Conservation (phyloP, 1,140 invertebrate species). For the Apis florea region DNA sequence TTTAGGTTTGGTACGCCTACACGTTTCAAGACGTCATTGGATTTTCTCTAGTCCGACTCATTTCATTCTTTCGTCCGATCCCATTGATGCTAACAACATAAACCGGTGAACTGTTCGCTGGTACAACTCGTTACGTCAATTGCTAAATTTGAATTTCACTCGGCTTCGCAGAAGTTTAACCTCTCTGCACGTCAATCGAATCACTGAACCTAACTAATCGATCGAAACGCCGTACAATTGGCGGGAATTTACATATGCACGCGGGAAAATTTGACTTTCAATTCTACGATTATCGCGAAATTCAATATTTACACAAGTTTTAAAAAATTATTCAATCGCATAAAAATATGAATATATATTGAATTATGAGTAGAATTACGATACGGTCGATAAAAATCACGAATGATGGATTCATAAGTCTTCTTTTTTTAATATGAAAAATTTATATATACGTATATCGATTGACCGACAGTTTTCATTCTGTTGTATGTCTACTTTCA, state of each 20-base stretch:
- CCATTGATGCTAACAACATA: neutral
- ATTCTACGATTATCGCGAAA: neutral
- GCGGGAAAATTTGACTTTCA: neutral
- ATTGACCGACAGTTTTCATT: neutral
- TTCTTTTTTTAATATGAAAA: too few species aligned
- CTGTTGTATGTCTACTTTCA: neutral
- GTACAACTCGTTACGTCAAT: slow-evolving; percentile 40
- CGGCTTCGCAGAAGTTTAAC: slow-evolving; percentile 10
- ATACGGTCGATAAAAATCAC: too few species aligned
- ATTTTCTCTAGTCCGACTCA: slow-evolving; percentile 20
- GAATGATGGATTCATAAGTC: too few species aligned
- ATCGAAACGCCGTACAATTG: neutral
- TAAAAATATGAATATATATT: too few species aligned
- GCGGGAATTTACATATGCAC: neutral
- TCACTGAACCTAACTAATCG: neutral
- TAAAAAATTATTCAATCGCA: too few species aligned
- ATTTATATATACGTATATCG: too few species aligned
- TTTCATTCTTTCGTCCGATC: neutral
- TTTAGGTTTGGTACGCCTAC: slow-evolving; percentile 6
- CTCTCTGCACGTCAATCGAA: neutral
- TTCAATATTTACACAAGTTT: neutral
- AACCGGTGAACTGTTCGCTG: neutral
- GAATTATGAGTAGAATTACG: too few species aligned
- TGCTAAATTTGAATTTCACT: slow-evolving; percentile 49
- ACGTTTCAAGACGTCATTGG: slow-evolving; percentile 27